Percentiles rank a stretch among this genome's conserved stretches.
Evolutionary conservation across 2,888 invertebrate genomes (phyloP).

Genomic region (Drosophila colorata): DNA sequence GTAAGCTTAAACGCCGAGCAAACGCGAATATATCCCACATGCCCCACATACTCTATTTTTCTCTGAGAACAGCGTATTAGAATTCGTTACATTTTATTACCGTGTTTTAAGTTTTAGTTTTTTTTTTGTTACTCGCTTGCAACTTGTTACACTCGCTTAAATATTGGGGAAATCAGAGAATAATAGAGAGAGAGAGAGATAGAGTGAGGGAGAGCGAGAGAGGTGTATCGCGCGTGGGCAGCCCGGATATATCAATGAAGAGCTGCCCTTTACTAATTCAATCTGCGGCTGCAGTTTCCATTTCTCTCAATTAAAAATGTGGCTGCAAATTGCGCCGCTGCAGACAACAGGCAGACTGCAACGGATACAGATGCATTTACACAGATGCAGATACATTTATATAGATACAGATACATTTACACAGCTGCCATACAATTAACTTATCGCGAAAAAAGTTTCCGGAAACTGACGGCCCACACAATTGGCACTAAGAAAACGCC

Average conservation of each 20-base stretch:
- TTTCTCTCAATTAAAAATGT: constrained; percentile 70
- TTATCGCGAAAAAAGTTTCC: constrained; percentile 76
- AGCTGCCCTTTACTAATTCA: constrained; percentile 67
- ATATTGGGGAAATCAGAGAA: background rate
- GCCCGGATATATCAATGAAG: constrained; percentile 76
- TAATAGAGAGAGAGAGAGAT: background rate
- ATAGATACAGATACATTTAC: constrained; percentile 6
- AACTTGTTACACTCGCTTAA: constrained; percentile 47
- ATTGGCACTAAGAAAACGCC: constrained; percentile 46
- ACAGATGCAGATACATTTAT: constrained; percentile 6
- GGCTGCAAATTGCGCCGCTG: constrained; percentile 39
- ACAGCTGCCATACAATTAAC: constrained; percentile 70
- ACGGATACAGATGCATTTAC: constrained; percentile 6
- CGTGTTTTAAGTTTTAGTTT: constrained; percentile 8
- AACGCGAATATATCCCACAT: background rate
- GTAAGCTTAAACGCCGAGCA: too few species aligned
- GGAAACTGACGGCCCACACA: constrained; percentile 77
- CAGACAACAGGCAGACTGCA: constrained; percentile 30
- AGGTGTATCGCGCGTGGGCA: constrained; percentile 32
- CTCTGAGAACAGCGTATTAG: constrained; percentile 6
- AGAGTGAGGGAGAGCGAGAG: background rate
- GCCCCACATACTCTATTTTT: background rate
- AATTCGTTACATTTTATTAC: constrained; percentile 41
- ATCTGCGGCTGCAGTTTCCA: constrained; percentile 64
- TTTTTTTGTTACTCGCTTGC: constrained; percentile 28